A percentile compares a stretch with the other conserved stretches of the same genome.
phyloP scores from a whole-genome alignment of 1,140 invertebrate genomes.

The Wiebesia pumilae region DNA sequence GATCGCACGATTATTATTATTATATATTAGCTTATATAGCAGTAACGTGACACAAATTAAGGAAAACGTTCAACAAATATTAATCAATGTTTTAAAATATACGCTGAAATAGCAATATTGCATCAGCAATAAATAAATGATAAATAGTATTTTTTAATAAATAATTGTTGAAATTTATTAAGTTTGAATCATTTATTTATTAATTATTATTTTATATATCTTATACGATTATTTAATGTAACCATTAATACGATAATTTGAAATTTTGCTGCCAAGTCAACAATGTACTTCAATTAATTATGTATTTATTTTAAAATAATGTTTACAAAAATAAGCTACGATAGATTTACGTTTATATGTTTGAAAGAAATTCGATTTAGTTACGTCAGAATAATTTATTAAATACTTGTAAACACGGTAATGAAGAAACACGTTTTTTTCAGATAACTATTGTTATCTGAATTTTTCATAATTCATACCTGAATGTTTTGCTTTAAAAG shows the following conservation, averaged over 20 bases:
- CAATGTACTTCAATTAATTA: not conserved
- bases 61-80: not conserved
- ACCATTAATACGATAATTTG: not conserved
- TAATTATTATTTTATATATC: not conserved
- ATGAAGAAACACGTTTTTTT: not conserved
- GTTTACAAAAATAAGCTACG: not conserved
- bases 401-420: not conserved
- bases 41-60: constrained; percentile 21
- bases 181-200: not conserved
- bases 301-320: not conserved
- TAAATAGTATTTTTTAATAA: not conserved
- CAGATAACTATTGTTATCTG: not conserved
- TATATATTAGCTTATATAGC: not conserved
- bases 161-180: not conserved
- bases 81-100: not conserved
- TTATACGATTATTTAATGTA: not conserved
- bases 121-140: not conserved
- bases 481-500: not conserved
- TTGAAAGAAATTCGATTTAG: not conserved
- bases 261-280: not conserved
- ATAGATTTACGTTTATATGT: not conserved
- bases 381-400: not conserved
- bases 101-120: not conserved
- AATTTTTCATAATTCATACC: not conserved
- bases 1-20: not conserved